Evolutionary conservation across 2,797 vertebrate genomes (phyloP), one percentile per base, ranked within the genome.

Genomic region (Micropoecilia bifurca): DNA sequence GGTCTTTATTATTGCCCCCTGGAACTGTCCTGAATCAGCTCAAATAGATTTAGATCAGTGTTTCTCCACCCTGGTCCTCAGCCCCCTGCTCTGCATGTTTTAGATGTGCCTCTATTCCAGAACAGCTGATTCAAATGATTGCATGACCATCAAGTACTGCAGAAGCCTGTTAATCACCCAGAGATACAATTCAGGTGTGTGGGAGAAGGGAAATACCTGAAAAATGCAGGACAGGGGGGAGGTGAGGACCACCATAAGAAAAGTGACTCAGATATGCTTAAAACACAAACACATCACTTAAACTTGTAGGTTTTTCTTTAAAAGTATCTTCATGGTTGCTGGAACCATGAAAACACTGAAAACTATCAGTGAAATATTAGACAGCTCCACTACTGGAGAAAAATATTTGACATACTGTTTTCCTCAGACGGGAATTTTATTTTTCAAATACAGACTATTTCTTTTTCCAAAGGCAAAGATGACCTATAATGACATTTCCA

Each of bases 321-420:
- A 36, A 18, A 66, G 6, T 18, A 16, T 63, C 30, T n/a, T 36
- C 6, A 61, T 61, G 30, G 59, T 33, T 30, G 30, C 59, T 30
- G 28, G 30, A 61, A 33, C 4, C 0, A 18, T 36, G 30, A 36
- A 63, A 36, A 30, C 55, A 14, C 55, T 57, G 53, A 61, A 25
- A 61, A 61, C 59, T 20, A 36, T 13, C 12, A 41, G 36, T 4
- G 33, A 41, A 68, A 68, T 25, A 25, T 39, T 22, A 66, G 36
- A 33, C 3, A 68, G 9, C 36, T 48, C 79, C 73, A 76, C 87
- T 75, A 82, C 87, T 88, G 86, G 85, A 88, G 88, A 89, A 73
- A 81, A 85, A 90, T 75, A 84, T 85, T 86, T 80, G 77, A 82
- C 59, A 81, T 73, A 69, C 82, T 86, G 61, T 87, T 86, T 88